Percentiles rank a stretch among this genome's conserved stretches.
These are phyloP conservation scores for Nudaria mundana DNA, from an alignment of 2,888 invertebrate species.

Conservation along the genomic window DNA sequence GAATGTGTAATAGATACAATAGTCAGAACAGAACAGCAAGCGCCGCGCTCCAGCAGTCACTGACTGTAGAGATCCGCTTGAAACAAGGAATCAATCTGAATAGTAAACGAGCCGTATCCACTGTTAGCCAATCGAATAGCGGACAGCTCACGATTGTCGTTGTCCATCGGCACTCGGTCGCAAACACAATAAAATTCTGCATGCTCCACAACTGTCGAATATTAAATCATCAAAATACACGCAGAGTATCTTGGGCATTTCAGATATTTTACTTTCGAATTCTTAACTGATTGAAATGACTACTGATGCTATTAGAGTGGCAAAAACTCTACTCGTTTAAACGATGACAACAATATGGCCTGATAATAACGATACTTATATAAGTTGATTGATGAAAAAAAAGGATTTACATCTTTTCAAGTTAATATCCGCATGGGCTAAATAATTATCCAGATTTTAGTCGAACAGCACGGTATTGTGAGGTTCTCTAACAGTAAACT, in stretches of 20 bases:
- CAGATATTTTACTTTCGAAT: too few relatives aligned
- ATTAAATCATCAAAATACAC: background rate
- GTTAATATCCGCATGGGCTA: too few relatives aligned
- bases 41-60: background rate
- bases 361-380: too few relatives aligned
- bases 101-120: slow-evolving; percentile 5
- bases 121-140: slow-evolving; percentile 8
- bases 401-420: too few relatives aligned
- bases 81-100: slow-evolving; percentile 10
- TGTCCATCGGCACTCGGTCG: background rate
- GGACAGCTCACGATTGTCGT: background rate
- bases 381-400: too few relatives aligned
- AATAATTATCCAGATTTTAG: too few relatives aligned
- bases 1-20: background rate
- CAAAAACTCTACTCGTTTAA: too few relatives aligned
- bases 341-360: too few relatives aligned
- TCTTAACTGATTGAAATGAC: too few relatives aligned
- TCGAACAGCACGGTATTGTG: too few relatives aligned
- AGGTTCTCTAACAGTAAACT: too few relatives aligned
- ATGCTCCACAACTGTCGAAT: background rate
- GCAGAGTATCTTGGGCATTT: background rate
- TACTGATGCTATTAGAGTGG: too few relatives aligned
- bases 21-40: background rate
- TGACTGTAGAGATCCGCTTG: slow-evolving; percentile 1
- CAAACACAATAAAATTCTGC: background rate